These are phyloP conservation scores for Epinephelus cyanopodus DNA, from an alignment of 2,113 vertebrate species.

Conservation along the genomic window DNA sequence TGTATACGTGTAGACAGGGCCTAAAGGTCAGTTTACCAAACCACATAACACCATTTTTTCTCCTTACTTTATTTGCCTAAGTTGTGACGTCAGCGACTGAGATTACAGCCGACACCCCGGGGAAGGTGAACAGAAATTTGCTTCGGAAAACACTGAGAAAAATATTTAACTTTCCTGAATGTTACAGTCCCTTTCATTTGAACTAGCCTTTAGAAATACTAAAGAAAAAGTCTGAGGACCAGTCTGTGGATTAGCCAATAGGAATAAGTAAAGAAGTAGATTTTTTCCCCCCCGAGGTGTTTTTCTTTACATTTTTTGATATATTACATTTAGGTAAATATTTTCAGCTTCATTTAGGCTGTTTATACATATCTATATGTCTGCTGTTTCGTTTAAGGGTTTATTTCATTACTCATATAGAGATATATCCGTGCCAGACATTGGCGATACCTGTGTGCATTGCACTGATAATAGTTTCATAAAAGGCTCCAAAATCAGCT, in stretches of 20 bases:
- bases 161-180: neutral
- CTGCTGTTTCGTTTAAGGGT: neutral
- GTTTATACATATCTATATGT: neutral
- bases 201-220: neutral
- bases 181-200: neutral
- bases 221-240: neutral
- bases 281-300: neutral
- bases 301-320: neutral
- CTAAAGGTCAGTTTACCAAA: neutral
- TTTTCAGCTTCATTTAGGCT: neutral
- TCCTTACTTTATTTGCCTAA: neutral
- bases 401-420: neutral
- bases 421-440: conserved; percentile 7
- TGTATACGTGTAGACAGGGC: neutral
- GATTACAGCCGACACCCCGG: neutral
- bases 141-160: neutral
- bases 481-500: neutral
- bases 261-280: neutral
- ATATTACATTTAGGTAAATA: neutral
- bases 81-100: neutral
- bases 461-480: conserved; percentile 10
- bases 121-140: neutral
- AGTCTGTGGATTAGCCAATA: neutral
- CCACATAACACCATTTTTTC: neutral
- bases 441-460: neutral